Percentiles rank a stretch among this genome's conserved stretches.
These are phyloP conservation scores for Brienomyrus longianalis DNA, from an alignment of 2,113 vertebrate species.

Conservation along the genomic window DNA sequence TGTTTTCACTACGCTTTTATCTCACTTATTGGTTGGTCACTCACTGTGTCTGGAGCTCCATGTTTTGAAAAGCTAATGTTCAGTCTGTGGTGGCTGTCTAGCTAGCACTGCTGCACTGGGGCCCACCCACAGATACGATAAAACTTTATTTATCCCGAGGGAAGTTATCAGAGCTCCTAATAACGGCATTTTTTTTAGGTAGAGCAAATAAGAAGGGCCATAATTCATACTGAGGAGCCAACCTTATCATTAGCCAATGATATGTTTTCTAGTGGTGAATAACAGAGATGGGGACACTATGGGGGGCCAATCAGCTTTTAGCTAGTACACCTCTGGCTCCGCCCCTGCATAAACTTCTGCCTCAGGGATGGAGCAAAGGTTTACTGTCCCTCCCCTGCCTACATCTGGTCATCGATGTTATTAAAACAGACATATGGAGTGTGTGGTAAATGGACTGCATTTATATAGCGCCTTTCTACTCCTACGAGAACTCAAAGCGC, in stretches of 20 bases:
- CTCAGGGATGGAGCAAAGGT: neutral
- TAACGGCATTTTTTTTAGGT: neutral
- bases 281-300: too few species aligned
- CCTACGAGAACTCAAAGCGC: too few species aligned
- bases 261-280: too few species aligned
- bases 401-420: neutral
- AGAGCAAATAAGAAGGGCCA: too few species aligned
- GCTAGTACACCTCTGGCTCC: neutral
- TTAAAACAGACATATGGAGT: neutral
- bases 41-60: neutral
- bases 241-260: too few species aligned
- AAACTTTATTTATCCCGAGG: too few species aligned
- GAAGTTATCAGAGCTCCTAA: neutral
- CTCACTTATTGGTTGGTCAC: neutral
- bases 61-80: neutral
- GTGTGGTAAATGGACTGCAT: too few species aligned
- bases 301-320: neutral
- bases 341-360: neutral
- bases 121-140: neutral
- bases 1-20: neutral
- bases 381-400: neutral
- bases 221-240: too few species aligned
- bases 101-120: neutral
- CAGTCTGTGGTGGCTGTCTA: neutral
- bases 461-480: too few species aligned